Percentiles rank a stretch among this genome's conserved stretches.
Conservation (phyloP, 2,888 invertebrate genomes). For the Hartigia nigra region DNA sequence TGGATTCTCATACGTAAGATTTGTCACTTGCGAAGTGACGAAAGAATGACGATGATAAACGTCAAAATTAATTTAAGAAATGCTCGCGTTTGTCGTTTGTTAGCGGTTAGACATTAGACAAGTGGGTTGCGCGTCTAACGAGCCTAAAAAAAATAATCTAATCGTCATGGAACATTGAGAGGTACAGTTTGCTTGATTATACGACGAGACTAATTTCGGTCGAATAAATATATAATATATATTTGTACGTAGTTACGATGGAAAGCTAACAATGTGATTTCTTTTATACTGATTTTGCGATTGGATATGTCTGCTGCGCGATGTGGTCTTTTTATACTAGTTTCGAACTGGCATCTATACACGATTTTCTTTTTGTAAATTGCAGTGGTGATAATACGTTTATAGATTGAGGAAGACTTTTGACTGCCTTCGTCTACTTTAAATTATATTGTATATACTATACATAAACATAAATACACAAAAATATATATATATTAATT, state of each 20-base stretch:
- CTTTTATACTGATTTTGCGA: constrained; percentile 11
- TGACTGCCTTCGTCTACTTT: constrained; percentile 12
- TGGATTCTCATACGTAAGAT: background rate
- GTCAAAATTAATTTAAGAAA: background rate
- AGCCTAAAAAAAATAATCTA: background rate
- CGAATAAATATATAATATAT: constrained; percentile 1
- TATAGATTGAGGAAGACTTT: constrained; percentile 11
- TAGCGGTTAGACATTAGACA: background rate
- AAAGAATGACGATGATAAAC: background rate
- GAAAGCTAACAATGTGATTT: constrained; percentile 11
- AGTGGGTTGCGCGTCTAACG: background rate
- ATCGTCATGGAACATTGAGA: background rate
- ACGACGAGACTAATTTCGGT: constrained; percentile 5
- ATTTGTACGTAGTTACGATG: constrained; percentile 5
- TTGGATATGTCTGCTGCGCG: constrained; percentile 8
- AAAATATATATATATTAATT: constrained; percentile 8
- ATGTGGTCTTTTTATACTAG: constrained; percentile 17
- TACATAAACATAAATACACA: constrained; percentile 7
- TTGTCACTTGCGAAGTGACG: background rate
- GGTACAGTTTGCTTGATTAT: background rate
- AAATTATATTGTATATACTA: constrained; percentile 17
- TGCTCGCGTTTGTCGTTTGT: background rate
- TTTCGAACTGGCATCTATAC: constrained; percentile 11
- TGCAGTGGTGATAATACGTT: constrained; percentile 11
- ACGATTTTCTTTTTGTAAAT: constrained; percentile 8